Base-by-base conservation (phyloP, 2,113 vertebrate species). In the Hoplias malabaricus region DNA sequence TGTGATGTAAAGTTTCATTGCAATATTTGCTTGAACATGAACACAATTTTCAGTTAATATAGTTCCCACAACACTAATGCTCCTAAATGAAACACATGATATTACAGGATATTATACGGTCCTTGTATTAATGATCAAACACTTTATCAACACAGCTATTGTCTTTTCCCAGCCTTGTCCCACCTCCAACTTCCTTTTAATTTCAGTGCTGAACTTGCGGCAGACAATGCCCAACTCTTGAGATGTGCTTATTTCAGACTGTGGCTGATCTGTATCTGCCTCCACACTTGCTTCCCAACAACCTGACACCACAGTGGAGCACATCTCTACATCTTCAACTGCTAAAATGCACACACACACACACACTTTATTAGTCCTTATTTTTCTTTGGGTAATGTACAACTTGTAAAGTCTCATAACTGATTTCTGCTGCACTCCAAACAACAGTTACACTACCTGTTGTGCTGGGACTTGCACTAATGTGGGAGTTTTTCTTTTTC, bases 101-200 rank as follows among this genome's bases (percentile, higher is more conserved):
- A n/a, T n/a, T n/a, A n/a, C n/a, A n/a, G n/a, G n/a, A n/a, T n/a
- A n/a, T n/a, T n/a, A n/a, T n/a, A n/a, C n/a, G n/a, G n/a, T n/a
- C n/a, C n/a, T n/a, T n/a, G n/a, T n/a, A n/a, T n/a, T n/a, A n/a
- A n/a, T n/a, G n/a, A n/a, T n/a, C n/a, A n/a, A n/a, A n/a, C n/a
- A n/a, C n/a, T n/a, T n/a, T n/a, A n/a, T n/a, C n/a, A n/a, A n/a
- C n/a, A n/a, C n/a, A n/a, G n/a, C n/a, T n/a, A n/a, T n/a, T n/a
- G n/a, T n/a, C n/a, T n/a, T n/a, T n/a, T n/a, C n/a, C n/a, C 13
- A 53, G 21, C 61, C 40, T 81, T 74, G 14, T 53, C 43, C 43
- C 88, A 93, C 96, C 91, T 95, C 85, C 9, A 93, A 90, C 87
- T 95, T 98, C 73, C 88, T 93, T 27, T 92, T 89, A 0, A 94